Evolutionary conservation across 2,888 invertebrate species (phyloP).

Genomic region (Amphipoea lucens): DNA sequence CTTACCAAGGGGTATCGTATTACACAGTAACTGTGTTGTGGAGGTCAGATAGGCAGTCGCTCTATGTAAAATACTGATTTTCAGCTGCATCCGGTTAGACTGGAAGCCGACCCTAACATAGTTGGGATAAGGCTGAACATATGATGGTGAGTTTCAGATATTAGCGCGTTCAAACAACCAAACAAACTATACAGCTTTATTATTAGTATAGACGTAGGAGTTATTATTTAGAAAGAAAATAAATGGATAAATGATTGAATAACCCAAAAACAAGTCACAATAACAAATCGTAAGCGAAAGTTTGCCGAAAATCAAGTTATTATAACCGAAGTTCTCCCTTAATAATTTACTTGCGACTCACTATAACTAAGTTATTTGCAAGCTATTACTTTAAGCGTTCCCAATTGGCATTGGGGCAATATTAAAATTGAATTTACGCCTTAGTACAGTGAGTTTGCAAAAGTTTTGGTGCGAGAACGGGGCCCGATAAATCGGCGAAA

Average conservation of each 20-base stretch:
- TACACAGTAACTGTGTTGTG: not conserved
- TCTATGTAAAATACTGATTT: not conserved
- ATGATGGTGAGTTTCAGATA: not conserved
- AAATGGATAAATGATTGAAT: slow-evolving; percentile 5
- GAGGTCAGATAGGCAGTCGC: not conserved
- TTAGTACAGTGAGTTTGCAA: slow-evolving; percentile 55
- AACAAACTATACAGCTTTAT: not conserved
- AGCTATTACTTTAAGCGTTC: slow-evolving; percentile 65
- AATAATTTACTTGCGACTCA: slow-evolving; percentile 57
- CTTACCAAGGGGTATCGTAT: not conserved
- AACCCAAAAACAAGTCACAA: slow-evolving; percentile 19
- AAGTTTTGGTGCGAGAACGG: slow-evolving; percentile 65
- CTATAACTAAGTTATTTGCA: slow-evolving; percentile 64
- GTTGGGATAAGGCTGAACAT: not conserved
- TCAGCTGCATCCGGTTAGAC: not conserved
- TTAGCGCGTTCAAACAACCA: not conserved
- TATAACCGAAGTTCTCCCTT: slow-evolving; percentile 32
- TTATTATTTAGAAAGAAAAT: not conserved
- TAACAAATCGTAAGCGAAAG: slow-evolving; percentile 35
- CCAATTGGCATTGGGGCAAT: slow-evolving; percentile 65
- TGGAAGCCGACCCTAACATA: not conserved
- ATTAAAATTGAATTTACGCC: slow-evolving; percentile 74
- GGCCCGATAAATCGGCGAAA: slow-evolving; percentile 75
- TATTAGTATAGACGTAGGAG: not conserved
- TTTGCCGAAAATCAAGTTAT: slow-evolving; percentile 37